Evolutionary conservation across 2,113 vertebrate species (phyloP).

Genomic region (Percina caprodes): DNA sequence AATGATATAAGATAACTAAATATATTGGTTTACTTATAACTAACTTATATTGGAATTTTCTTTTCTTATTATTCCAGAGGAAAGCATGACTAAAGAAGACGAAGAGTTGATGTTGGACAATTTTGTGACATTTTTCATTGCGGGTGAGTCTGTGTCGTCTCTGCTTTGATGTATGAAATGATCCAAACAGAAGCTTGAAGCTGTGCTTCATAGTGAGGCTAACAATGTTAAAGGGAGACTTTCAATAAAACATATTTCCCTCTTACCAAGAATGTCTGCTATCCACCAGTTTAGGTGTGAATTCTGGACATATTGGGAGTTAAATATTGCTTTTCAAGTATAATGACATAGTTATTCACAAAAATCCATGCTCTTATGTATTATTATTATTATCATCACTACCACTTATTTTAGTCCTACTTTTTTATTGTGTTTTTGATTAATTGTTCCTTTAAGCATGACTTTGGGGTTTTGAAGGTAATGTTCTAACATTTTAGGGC

Average conservation of each 20-base stretch:
- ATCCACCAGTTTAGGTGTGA: not conserved
- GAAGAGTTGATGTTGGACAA: no score
- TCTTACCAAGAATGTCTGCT: no score
- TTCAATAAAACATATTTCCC: no score
- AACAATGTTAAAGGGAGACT: no score
- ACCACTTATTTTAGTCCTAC: not conserved
- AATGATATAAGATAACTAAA: not conserved
- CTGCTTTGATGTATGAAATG: no score
- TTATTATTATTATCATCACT: not conserved
- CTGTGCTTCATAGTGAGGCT: no score
- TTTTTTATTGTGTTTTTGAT: not conserved
- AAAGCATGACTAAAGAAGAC: slow-evolving; percentile 81
- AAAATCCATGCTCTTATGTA: not conserved
- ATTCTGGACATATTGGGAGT: not conserved
- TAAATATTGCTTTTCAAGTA: not conserved
- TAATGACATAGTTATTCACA: not conserved
- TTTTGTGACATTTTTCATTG: no score
- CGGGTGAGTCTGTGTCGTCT: no score
- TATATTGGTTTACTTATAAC: not conserved
- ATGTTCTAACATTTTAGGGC: slow-evolving; percentile 80
- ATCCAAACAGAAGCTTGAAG: no score
- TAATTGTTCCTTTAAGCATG: not conserved
- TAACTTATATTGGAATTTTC: not conserved
- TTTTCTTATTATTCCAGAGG: slow-evolving; percentile 75
- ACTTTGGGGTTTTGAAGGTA: not conserved